Evolutionary conservation across 1,140 invertebrate genomes (phyloP), one percentile per base, ranked within the genome.

Genomic region (Doryteuthis pealeii): DNA sequence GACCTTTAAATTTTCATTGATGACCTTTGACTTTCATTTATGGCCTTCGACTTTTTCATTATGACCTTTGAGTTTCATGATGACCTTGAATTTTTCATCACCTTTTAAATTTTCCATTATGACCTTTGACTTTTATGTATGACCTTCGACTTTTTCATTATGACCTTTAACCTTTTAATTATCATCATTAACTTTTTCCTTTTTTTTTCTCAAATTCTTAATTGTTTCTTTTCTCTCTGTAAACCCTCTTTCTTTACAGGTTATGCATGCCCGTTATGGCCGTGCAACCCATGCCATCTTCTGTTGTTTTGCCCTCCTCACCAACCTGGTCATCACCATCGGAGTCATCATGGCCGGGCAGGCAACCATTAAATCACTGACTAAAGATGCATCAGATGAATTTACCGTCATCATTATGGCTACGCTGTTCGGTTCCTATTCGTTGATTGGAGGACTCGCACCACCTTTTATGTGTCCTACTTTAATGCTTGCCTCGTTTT

Each of bases 381-480:
- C 81, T 12, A 78, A 79, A 73, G 76, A 81, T 68, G 79, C 81
- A 26, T 81, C 82, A 10, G 80, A 82, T 73, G 82, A 83, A 73
- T 83, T 81, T 72, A 75, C 77, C 12, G 77, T 82, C 12, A 76
- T 83, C 30, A 79, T 81, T 40, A 82, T 83, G 82, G 80, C 82
- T 30, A 79, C 80, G 12, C 73, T 83, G 28, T 82, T 83, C 70
- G 86, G 84, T 3, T 84, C 84, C 30, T 88, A 88, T 76, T 88
- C 87, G 43, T 76, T 87, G 66, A 86, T 87, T 70, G 87, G 87
- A 22, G 87, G 87, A 10, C 80, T 88, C 15, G 86, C n/a, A 85
- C 87, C 30, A 86, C 86, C 30, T 87, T 88, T 75, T 88, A 88
- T 74, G 87, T 88, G 6, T 87, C 86, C 70, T 88, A 88, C 75